phyloP scores from a whole-genome alignment of 2,113 vertebrate species.

The Cyprinodon tularosa region DNA sequence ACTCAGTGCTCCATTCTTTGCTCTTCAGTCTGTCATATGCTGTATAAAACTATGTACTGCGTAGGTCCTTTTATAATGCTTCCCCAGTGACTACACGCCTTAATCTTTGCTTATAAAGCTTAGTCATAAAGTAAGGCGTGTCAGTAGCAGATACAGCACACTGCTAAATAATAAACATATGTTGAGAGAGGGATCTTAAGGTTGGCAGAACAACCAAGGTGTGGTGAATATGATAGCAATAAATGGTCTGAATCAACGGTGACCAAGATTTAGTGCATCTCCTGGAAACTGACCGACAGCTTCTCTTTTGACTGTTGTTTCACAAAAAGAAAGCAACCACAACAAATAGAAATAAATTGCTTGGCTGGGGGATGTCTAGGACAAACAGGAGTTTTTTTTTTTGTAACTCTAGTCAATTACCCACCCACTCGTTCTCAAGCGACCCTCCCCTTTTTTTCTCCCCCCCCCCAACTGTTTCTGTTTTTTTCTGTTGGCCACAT shows the following conservation, averaged over 20 bases:
- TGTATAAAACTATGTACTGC: constrained; percentile 40
- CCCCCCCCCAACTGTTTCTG: constrained; percentile 43
- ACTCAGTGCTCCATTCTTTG: constrained; percentile 29
- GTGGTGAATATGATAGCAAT: constrained; percentile 38
- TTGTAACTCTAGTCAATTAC: constrained; percentile 41
- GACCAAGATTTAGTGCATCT: constrained; percentile 15
- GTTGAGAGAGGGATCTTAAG: constrained; percentile 14
- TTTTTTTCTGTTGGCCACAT: constrained; percentile 69
- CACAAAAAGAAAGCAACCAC: constrained; percentile 49
- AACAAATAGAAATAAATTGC: constrained; percentile 56
- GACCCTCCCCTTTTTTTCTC: constrained; percentile 50
- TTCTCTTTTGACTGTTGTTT: constrained; percentile 31
- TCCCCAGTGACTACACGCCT: constrained; percentile 72
- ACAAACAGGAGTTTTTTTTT: constrained; percentile 42
- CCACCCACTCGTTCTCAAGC: constrained; percentile 50
- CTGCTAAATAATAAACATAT: constrained; percentile 75
- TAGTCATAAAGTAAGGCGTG: constrained; percentile 77
- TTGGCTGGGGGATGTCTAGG: constrained; percentile 36
- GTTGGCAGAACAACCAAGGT: constrained; percentile 40
- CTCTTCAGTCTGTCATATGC: constrained; percentile 24
- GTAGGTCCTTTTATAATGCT: constrained; percentile 52
- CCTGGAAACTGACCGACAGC: neutral
- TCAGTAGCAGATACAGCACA: constrained; percentile 63
- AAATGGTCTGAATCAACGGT: constrained; percentile 11
- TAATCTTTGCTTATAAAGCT: constrained; percentile 75